Evolutionary conservation across 2,888 invertebrate genomes (phyloP).

Genomic region (Drosophila melanosoma): DNA sequence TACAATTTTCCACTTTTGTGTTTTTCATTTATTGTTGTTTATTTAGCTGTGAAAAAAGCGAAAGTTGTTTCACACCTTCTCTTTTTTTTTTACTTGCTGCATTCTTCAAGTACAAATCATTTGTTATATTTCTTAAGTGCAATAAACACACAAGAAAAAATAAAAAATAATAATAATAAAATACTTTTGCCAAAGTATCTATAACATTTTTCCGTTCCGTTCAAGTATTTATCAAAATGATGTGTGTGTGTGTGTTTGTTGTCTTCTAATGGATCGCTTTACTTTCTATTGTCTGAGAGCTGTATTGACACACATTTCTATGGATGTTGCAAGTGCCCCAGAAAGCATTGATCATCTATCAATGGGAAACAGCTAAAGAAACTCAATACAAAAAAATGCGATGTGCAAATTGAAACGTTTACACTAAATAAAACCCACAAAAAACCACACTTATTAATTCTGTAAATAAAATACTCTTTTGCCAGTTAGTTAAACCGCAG

Average conservation of each 20-base stretch:
- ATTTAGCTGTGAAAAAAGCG: constrained; percentile 75
- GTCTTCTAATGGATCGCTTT: constrained; percentile 67
- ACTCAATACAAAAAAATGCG: neutral
- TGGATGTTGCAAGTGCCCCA: constrained; percentile 26
- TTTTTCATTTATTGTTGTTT: constrained; percentile 65
- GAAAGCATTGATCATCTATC: constrained; percentile 24
- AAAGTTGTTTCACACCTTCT: constrained; percentile 74
- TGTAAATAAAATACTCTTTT: neutral
- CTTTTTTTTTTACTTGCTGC: neutral
- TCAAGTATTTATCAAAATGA: constrained; percentile 51
- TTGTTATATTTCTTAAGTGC: constrained; percentile 54
- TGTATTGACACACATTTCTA: constrained; percentile 59
- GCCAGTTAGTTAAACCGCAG: neutral
- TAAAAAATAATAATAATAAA: neutral
- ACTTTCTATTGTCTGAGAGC: constrained; percentile 69
- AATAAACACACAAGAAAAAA: constrained; percentile 58
- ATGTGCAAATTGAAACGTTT: neutral
- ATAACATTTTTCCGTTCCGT: constrained; percentile 29
- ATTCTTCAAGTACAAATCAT: constrained; percentile 18
- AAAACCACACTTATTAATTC: neutral
- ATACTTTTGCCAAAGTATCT: constrained; percentile 55
- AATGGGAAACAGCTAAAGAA: neutral
- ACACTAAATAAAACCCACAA: neutral
- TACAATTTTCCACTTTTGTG: constrained; percentile 45
- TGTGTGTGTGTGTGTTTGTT: constrained; percentile 32